These are phyloP conservation scores for Papilio machaon DNA, from an alignment of 1,140 invertebrate species.

Conservation along the genomic window DNA sequence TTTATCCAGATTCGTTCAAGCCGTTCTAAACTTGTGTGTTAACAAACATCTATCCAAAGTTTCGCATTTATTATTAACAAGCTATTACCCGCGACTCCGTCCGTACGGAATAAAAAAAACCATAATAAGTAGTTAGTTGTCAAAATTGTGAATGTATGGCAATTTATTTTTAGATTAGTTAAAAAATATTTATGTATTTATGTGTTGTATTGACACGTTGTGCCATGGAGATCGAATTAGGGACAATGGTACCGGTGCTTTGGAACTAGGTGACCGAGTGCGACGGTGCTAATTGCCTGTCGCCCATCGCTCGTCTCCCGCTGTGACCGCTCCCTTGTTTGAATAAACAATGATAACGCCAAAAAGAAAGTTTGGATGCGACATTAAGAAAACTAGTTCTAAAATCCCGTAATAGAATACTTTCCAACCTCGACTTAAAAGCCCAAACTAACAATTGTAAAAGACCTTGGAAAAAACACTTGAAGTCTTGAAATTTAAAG, in stretches of 20 bases:
- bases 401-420: neutral
- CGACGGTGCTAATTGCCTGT: conserved; percentile 59
- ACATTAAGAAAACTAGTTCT: neutral
- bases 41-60: too few species aligned
- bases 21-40: too few species aligned
- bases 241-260: conserved; percentile 60
- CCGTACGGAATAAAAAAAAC: too few species aligned
- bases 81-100: too few species aligned
- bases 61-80: too few species aligned
- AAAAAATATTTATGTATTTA: neutral
- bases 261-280: conserved; percentile 68
- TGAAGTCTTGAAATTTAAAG: neutral
- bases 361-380: conserved; percentile 5
- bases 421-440: neutral
- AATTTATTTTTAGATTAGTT: neutral
- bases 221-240: conserved; percentile 41
- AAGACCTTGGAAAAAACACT: neutral
- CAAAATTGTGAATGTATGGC: neutral
- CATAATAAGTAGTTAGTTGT: too few species aligned
- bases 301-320: neutral
- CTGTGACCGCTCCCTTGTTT: conserved; percentile 52
- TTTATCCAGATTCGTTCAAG: too few species aligned
- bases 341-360: conserved; percentile 45
- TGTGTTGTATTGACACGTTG: neutral
- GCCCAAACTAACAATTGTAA: neutral